Evolutionary conservation across 2,888 invertebrate species (phyloP), one percentile per base, ranked within the genome.

Genomic region (Tethea ocularis): DNA sequence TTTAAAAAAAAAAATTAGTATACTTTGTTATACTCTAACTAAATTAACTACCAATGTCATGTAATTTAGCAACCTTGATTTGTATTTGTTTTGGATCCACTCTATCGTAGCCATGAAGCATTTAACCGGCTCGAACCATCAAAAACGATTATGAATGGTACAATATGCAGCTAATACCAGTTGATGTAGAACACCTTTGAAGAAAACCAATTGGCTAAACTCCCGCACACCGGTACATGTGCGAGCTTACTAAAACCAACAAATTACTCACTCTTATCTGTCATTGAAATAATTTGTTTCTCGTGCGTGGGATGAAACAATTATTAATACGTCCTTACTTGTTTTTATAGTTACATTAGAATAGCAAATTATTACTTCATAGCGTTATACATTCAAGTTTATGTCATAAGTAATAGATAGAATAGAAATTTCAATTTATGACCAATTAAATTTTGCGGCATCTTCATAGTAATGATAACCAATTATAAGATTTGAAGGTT

Each of bases 281-380:
- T 64, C 70, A 63, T 72, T 78, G 85, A 87, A 82, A 83, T 86
- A 87, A 86, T 84, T 73, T 67, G 69, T 66, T 68, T 72, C 67
- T 71, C 69, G 57, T 60, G 71, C 20, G 51, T 51, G 26, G 46
- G 29, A 24, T 46, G 46, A 46, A 46, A 46, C 46, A 46, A 46
- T 20, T 46, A 46, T 46, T 46, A 46, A 20, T 46, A 46, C 20
- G 20, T 46, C 13, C 15, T 57, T 71, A 74, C 70, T 74, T 75
- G 36, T 0, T 10, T 46, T 46, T 46, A 46, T 20, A 46, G 10
- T 20, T 8, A 46, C 46, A 8, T n/a, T 38, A 38, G n/a, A 5
- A 36, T 36, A 13, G 15, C n/a, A n/a, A n/a, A 6, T 15, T 15
- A 36, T 36, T 36, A 3, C 36, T 15, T 13, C 36, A 36, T 29